phyloP scores from a whole-genome alignment of 1,140 invertebrate genomes.

The Paracyclopina nana region DNA sequence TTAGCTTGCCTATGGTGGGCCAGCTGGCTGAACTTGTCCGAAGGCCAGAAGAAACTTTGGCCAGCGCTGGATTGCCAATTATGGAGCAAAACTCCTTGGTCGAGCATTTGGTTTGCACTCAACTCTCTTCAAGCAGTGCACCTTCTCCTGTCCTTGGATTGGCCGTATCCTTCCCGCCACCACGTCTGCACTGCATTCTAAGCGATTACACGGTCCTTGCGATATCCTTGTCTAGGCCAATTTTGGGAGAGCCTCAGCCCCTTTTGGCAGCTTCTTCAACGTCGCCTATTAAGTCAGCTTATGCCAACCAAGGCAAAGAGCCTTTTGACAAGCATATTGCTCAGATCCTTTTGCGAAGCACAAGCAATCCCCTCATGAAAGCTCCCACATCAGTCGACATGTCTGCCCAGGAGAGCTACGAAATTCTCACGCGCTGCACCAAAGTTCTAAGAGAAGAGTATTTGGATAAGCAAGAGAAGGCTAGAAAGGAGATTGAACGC shows the following conservation, averaged over 20 bases:
- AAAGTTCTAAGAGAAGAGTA: constrained; percentile 7
- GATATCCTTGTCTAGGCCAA: not conserved
- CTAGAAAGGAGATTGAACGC: not conserved
- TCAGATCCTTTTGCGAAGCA: not conserved
- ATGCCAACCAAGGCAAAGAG: not conserved
- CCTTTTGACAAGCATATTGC: constrained; percentile 3
- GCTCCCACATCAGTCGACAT: not conserved
- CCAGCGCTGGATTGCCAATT: not conserved
- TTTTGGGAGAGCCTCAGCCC: not conserved
- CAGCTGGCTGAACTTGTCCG: constrained; percentile 6
- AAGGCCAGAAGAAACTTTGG: not conserved
- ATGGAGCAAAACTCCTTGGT: constrained; percentile 1
- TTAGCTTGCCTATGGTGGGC: constrained; percentile 10
- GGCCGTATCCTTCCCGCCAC: not conserved
- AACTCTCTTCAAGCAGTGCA: not conserved
- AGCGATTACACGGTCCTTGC: not conserved
- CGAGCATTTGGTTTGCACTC: constrained; percentile 9
- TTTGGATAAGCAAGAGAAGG: not conserved
- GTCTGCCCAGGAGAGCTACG: not conserved
- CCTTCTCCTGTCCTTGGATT: constrained; percentile 3
- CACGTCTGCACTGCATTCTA: not conserved
- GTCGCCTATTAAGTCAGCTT: not conserved
- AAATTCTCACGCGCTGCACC: not conserved
- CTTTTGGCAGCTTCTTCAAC: not conserved
- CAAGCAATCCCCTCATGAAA: constrained; percentile 1